phyloP scores from a whole-genome alignment of 2,113 vertebrate genomes.

The Rattus rattus region DNA sequence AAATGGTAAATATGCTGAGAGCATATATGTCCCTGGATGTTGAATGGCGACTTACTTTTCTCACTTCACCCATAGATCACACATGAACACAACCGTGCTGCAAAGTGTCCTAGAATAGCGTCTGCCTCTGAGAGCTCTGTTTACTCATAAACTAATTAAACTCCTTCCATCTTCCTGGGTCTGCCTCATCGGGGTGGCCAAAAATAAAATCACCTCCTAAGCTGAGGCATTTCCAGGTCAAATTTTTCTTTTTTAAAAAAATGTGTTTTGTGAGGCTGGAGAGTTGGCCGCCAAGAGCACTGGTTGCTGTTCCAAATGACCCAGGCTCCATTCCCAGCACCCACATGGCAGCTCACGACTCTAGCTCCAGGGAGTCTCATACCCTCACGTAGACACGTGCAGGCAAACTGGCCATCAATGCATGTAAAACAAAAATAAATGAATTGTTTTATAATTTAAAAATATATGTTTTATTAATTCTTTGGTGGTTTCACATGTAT shows the following conservation, averaged over 20 bases:
- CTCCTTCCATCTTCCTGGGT: not conserved
- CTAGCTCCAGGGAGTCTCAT: too few species aligned
- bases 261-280: too few species aligned
- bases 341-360: too few species aligned
- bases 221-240: slow-evolving; percentile 11
- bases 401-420: too few species aligned
- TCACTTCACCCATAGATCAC: slow-evolving; percentile 9
- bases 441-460: not conserved
- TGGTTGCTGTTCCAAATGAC: too few species aligned
- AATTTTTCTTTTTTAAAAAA: not conserved
- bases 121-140: not conserved
- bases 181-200: not conserved
- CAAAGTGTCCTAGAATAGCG: slow-evolving; percentile 19
- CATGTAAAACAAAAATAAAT: too few species aligned
- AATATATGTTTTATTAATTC: not conserved
- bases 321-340: too few species aligned
- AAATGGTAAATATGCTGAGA: not conserved
- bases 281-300: too few species aligned
- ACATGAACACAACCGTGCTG: not conserved
- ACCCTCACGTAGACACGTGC: too few species aligned
- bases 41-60: slow-evolving; percentile 20
- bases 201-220: slow-evolving; percentile 50
- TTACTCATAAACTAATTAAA: slow-evolving; percentile 41
- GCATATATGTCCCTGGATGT: not conserved
- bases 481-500: not conserved